These are phyloP conservation scores for Platorchestia sp. DNA, from an alignment of 1,140 invertebrate genomes.

Conservation along the genomic window DNA sequence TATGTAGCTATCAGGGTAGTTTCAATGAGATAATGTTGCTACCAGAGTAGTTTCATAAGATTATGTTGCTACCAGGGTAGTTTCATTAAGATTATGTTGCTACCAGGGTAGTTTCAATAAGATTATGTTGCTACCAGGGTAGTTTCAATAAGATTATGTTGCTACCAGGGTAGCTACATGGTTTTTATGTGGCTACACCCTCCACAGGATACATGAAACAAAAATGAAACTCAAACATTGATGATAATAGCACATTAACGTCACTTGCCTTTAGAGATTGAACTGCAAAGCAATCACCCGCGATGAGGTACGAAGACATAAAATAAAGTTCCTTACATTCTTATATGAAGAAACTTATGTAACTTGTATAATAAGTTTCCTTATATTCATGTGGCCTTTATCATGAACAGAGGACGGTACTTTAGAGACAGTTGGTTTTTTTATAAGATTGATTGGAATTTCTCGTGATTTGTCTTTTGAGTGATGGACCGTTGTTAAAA, in stretches of 20 bases:
- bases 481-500: too few species aligned
- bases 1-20: too few species aligned
- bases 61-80: background rate
- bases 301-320: background rate
- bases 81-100: background rate
- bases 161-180: slow-evolving; percentile 39
- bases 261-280: slow-evolving; percentile 34
- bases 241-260: slow-evolving; percentile 28
- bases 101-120: background rate
- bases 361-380: too few species aligned
- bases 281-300: background rate
- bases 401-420: too few species aligned
- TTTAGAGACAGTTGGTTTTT: too few species aligned
- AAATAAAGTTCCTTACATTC: background rate
- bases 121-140: background rate
- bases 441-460: too few species aligned
- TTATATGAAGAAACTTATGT: too few species aligned
- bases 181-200: slow-evolving; percentile 24
- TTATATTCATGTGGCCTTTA: too few species aligned
- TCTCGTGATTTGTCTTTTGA: too few species aligned
- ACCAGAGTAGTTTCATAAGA: background rate
- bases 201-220: slow-evolving; percentile 53
- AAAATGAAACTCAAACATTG: slow-evolving; percentile 40
- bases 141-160: background rate
- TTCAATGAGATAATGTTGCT: background rate